These are phyloP conservation scores for Illadopsis cleaveri DNA, from an alignment of 2,113 vertebrate species.

Conservation along the genomic window DNA sequence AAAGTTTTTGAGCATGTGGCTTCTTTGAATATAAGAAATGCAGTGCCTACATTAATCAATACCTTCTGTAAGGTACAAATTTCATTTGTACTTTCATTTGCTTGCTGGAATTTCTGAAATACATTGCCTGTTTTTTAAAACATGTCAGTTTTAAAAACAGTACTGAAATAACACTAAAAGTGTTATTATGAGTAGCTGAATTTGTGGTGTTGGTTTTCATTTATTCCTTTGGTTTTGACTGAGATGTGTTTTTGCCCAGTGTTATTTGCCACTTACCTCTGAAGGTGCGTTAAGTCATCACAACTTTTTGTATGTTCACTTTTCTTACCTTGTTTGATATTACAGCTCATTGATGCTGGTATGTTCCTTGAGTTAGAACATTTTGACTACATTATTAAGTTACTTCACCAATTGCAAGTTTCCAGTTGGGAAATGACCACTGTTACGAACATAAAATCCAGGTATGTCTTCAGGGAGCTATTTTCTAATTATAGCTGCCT, in stretches of 20 bases:
- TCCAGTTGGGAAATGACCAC: conserved; percentile 67
- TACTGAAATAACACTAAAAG: neutral
- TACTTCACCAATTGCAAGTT: conserved; percentile 75
- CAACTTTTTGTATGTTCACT: neutral
- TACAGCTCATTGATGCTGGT: conserved; percentile 81
- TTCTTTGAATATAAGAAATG: conserved; percentile 69
- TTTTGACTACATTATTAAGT: conserved; percentile 77
- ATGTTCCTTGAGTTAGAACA: conserved; percentile 78
- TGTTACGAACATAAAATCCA: conserved; percentile 74
- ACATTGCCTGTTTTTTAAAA: neutral
- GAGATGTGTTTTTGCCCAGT: neutral
- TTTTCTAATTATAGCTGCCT: neutral
- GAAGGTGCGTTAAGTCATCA: neutral
- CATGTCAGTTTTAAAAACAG: neutral
- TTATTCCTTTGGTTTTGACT: neutral
- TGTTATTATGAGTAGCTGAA: neutral
- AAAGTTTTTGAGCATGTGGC: conserved; percentile 83
- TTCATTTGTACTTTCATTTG: neutral
- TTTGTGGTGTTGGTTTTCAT: rapidly evolving
- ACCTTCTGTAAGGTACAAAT: conserved; percentile 83
- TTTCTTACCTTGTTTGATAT: neutral
- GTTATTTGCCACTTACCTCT: neutral
- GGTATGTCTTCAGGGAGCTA: conserved; percentile 63
- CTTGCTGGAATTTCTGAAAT: neutral
- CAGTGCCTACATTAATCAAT: conserved; percentile 78